phyloP scores from a whole-genome alignment of 2,888 invertebrate species.

The Scelioninae gen. 2 region DNA sequence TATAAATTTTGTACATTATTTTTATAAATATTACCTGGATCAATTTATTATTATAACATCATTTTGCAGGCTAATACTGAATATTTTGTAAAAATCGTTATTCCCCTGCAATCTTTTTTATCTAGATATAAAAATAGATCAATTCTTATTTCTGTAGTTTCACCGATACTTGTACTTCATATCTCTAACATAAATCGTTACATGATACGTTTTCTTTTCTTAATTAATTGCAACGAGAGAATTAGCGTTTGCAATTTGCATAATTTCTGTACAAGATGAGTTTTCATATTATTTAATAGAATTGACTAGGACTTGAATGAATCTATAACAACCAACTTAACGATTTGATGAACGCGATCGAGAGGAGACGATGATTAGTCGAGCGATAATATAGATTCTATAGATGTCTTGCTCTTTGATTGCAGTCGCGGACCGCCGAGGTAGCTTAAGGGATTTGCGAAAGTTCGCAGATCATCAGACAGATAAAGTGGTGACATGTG shows the following conservation, averaged over 20 bases:
- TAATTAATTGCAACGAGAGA: conserved; percentile 25
- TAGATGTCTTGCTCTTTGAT: conserved; percentile 78
- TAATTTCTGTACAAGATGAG: conserved; percentile 37
- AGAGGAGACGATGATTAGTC: conserved; percentile 75
- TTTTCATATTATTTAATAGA: conserved; percentile 36
- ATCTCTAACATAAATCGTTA: neutral
- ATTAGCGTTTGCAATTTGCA: conserved; percentile 12
- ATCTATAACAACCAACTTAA: conserved; percentile 41
- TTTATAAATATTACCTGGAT: neutral
- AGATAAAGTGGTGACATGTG: conserved; percentile 76
- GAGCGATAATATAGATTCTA: conserved; percentile 82
- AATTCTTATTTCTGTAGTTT: neutral
- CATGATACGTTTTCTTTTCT: neutral
- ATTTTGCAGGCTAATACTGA: conserved; percentile 18
- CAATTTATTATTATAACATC: neutral
- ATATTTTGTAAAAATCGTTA: conserved; percentile 12
- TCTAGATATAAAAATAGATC: conserved; percentile 12
- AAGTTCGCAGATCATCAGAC: conserved; percentile 77
- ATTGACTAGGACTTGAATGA: conserved; percentile 52
- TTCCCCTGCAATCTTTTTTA: neutral
- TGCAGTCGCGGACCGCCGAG: conserved; percentile 80
- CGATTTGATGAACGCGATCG: conserved; percentile 29
- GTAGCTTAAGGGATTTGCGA: conserved; percentile 83
- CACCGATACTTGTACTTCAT: neutral
- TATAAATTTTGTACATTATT: neutral